Evolutionary conservation across 1,140 invertebrate species (phyloP).

Genomic region (Tribolium castaneum): DNA sequence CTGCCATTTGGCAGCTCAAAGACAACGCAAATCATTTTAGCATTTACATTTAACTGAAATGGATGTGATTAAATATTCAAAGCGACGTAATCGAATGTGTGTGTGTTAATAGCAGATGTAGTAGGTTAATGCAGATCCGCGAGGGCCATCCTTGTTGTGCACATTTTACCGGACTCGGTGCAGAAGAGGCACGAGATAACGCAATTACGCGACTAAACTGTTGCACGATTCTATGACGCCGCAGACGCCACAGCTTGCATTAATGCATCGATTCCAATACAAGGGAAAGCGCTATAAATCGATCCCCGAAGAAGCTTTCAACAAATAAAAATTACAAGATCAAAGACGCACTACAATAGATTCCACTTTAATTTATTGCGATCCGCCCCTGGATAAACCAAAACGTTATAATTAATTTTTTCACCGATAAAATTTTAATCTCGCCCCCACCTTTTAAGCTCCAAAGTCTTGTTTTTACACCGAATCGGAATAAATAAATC

Average conservation of each 20-base stretch:
- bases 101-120: constrained; percentile 27
- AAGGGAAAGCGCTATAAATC: neutral
- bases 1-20: constrained; percentile 29
- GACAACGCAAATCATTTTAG: constrained; percentile 29
- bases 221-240: constrained; percentile 28
- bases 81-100: constrained; percentile 27
- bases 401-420: neutral
- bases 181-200: constrained; percentile 10
- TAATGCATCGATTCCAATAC: constrained; percentile 26
- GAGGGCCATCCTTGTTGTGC: constrained; percentile 6
- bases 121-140: constrained; percentile 24
- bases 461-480: neutral
- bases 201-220: constrained; percentile 39
- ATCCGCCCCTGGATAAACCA: neutral
- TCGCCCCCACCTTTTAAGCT: neutral
- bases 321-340: neutral
- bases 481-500: neutral
- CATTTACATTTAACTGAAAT: constrained; percentile 25
- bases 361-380: too few relatives aligned
- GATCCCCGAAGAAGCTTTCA: neutral
- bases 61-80: constrained; percentile 33
- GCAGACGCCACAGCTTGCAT: constrained; percentile 28
- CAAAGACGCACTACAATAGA: neutral
- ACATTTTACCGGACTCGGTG: constrained; percentile 3
- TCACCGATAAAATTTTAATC: neutral